Percentiles rank a stretch among this genome's conserved stretches.
These are phyloP conservation scores for Schizotus pectinicornis DNA, from an alignment of 2,888 invertebrate genomes.

Conservation along the genomic window DNA sequence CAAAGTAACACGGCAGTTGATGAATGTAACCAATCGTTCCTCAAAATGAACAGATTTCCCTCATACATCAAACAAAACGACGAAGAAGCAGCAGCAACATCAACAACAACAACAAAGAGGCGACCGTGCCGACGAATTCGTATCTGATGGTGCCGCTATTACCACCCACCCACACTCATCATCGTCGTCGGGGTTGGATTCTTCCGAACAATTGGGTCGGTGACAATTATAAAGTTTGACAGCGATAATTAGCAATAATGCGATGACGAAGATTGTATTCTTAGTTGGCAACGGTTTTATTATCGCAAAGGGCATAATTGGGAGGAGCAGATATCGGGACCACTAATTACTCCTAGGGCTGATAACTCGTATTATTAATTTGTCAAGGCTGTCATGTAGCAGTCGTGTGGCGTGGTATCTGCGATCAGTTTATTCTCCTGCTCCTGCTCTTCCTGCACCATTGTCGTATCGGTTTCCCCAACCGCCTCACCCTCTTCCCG, in stretches of 20 bases:
- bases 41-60: constrained; percentile 16
- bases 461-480: constrained; percentile 10
- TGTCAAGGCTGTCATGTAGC: constrained; percentile 46
- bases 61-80: constrained; percentile 14
- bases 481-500: background rate
- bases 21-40: constrained; percentile 25
- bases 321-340: constrained; percentile 38
- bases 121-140: background rate
- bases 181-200: background rate
- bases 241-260: constrained; percentile 19
- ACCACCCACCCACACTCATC: background rate
- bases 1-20: constrained; percentile 22
- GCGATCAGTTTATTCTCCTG: constrained; percentile 35
- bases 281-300: constrained; percentile 26
- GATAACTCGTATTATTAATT: constrained; percentile 47
- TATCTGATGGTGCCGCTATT: background rate
- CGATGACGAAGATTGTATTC: constrained; percentile 17
- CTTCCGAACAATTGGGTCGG: constrained; percentile 5
- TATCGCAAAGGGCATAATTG: constrained; percentile 36
- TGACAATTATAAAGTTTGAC: constrained; percentile 20
- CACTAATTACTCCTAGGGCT: constrained; percentile 41
- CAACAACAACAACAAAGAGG: background rate
- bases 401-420: constrained; percentile 42
- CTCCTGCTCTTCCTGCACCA: constrained; percentile 24
- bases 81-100: constrained; percentile 1